Evolutionary conservation across 2,113 vertebrate genomes (phyloP), one percentile per base, ranked within the genome.

Genomic region (Daphoenositta chrysoptera): DNA sequence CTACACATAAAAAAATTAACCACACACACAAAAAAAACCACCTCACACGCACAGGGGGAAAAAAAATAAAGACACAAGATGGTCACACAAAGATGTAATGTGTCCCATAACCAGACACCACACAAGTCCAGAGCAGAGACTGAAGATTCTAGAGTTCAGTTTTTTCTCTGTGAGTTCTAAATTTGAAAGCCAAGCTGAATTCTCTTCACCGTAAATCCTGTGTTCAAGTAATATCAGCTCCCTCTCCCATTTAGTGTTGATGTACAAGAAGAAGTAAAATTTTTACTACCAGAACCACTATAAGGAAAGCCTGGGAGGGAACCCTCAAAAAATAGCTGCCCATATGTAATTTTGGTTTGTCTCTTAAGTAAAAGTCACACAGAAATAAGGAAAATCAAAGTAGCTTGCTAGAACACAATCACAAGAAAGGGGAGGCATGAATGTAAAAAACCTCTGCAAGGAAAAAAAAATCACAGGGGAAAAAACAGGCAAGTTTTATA

Each of bases 321-420:
- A 56, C 8, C 15, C 69, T 47, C 53, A 66, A 68, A 71, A 87
- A 77, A 24, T 1, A 77, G 12, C 9, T 48, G 21, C n/a, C 35
- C 27, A 35, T 16, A 4, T 4, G 13, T 15, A 54, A 47, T 58
- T 75, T 47, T 37, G 10, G 7, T 66, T 80, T 56, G 18, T 47
- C 2, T 65, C n/a, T 16, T 20, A 14, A 40, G 7, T 40, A 79
- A 31, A 79, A 89, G 10, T 16, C 11, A 27, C 14, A 35, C 27
- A 66, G 20, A 58, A 82, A 60, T 17, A 47, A 58, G 13, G 8
- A 91, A 70, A 83, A 47, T 8, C 21, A 15, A 66, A 80, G 39
- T 8, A 3, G 6, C 45, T 69, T 65, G 6, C 6, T 45, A 69
- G 26, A 83, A 58, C 7, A 42, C 0, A 0, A 37, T 7, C 15